Conservation (phyloP, 2,113 vertebrate species). For the Sturnira hondurensis region DNA sequence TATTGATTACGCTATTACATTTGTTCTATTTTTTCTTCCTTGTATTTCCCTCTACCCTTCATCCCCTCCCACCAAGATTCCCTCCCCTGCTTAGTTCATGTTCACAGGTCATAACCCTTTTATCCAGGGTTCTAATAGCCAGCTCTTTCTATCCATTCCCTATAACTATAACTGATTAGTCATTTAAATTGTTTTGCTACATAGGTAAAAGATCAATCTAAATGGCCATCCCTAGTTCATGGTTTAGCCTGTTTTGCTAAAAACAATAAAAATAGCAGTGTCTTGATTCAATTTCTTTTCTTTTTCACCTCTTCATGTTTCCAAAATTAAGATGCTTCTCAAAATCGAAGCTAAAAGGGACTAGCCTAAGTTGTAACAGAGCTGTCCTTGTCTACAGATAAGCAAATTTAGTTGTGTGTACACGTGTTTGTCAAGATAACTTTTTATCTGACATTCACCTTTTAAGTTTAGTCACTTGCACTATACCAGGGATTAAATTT, state of each 20-base stretch:
- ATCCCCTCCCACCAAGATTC: too few relatives aligned
- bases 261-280: background rate
- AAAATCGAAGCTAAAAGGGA: background rate
- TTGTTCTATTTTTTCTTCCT: too few relatives aligned
- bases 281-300: background rate
- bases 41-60: too few relatives aligned
- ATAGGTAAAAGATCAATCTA: background rate
- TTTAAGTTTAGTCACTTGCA: background rate
- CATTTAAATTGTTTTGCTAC: background rate
- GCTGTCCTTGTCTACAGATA: background rate
- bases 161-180: background rate
- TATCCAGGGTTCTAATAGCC: background rate
- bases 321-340: background rate
- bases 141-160: background rate
- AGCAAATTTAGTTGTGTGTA: background rate
- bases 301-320: background rate
- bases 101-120: background rate
- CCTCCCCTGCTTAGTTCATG: too few relatives aligned
- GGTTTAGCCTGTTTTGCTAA: background rate
- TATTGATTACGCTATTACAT: too few relatives aligned
- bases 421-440: background rate
- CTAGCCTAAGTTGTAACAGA: background rate
- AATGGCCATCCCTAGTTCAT: background rate
- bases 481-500: background rate
- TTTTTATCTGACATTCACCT: background rate